Conservation (phyloP, 2,888 invertebrate species). For the Volucella inanis region DNA sequence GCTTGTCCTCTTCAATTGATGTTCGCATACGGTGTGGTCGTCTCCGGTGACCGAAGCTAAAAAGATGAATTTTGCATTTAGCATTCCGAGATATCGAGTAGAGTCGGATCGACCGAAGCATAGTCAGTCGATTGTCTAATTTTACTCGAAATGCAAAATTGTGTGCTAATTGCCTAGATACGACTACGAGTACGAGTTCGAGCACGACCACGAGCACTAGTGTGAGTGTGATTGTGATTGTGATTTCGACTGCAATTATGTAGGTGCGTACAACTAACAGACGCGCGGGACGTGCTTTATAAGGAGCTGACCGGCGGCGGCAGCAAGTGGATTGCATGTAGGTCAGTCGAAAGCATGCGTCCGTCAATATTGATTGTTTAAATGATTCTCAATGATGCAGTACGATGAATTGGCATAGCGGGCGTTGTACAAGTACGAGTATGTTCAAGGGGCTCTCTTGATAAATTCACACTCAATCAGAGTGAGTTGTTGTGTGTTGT, state of each 20-base stretch:
- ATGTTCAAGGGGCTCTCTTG: slow-evolving; percentile 6
- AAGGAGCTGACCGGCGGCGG: background rate
- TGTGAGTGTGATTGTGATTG: too few relatives aligned
- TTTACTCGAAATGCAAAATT: slow-evolving; percentile 71
- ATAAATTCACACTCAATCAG: slow-evolving; percentile 61
- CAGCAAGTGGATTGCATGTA: slow-evolving; percentile 37
- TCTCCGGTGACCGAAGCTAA: slow-evolving; percentile 27
- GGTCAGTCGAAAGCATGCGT: slow-evolving; percentile 62
- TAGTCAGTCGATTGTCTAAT: slow-evolving; percentile 61
- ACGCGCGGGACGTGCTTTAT: slow-evolving; percentile 26
- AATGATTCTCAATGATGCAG: slow-evolving; percentile 64
- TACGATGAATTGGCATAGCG: slow-evolving; percentile 29
- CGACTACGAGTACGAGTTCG: too few relatives aligned
- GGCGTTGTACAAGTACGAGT: slow-evolving; percentile 13
- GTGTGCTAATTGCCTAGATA: slow-evolving; percentile 71
- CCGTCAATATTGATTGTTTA: slow-evolving; percentile 60
- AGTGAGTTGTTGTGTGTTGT: slow-evolving; percentile 44
- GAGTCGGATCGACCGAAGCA: background rate
- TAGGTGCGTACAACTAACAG: slow-evolving; percentile 17
- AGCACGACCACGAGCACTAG: too few relatives aligned
- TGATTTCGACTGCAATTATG: slow-evolving; percentile 28
- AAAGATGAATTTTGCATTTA: slow-evolving; percentile 51
- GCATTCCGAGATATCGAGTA: background rate
- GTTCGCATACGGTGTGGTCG: background rate
- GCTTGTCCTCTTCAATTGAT: slow-evolving; percentile 57